Percentiles rank a stretch among this genome's conserved stretches.
Conservation (phyloP, 2,888 invertebrate species). For the Synergus laeviventris region DNA sequence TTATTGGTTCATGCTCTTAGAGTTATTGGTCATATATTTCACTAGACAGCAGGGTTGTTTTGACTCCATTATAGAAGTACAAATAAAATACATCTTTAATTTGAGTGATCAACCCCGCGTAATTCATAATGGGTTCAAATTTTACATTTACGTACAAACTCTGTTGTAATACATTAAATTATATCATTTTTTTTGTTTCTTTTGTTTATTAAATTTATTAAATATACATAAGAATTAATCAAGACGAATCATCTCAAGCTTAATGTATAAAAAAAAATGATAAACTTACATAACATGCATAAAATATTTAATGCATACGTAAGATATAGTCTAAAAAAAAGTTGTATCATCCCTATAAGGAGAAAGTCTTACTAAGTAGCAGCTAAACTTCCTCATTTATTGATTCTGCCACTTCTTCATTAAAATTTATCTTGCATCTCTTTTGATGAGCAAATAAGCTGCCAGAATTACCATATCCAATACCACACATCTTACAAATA, state of each 20-base stretch:
- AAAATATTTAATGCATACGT: too few species aligned
- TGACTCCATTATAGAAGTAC: too few species aligned
- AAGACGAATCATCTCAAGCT: neutral
- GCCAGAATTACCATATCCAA: slow-evolving; percentile 59
- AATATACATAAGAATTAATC: neutral
- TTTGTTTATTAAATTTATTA: neutral
- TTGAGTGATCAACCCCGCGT: too few species aligned
- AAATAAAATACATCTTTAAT: too few species aligned
- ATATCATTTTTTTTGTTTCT: neutral
- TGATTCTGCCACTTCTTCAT: neutral
- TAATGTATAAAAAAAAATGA: neutral
- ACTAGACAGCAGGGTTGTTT: too few species aligned
- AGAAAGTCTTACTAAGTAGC: neutral
- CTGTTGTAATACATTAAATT: neutral
- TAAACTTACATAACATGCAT: neutral
- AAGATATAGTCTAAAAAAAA: too few species aligned
- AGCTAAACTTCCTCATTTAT: neutral
- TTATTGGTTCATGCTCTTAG: too few species aligned
- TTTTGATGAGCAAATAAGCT: slow-evolving; percentile 60
- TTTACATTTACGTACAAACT: too few species aligned
- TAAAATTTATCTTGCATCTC: slow-evolving; percentile 50
- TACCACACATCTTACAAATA: slow-evolving; percentile 57
- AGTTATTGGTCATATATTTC: too few species aligned
- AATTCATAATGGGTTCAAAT: too few species aligned
- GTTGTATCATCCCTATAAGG: too few species aligned